Evolutionary conservation across 2,113 vertebrate species (phyloP), one percentile per base, ranked within the genome.

Genomic region (Coturnix japonica): DNA sequence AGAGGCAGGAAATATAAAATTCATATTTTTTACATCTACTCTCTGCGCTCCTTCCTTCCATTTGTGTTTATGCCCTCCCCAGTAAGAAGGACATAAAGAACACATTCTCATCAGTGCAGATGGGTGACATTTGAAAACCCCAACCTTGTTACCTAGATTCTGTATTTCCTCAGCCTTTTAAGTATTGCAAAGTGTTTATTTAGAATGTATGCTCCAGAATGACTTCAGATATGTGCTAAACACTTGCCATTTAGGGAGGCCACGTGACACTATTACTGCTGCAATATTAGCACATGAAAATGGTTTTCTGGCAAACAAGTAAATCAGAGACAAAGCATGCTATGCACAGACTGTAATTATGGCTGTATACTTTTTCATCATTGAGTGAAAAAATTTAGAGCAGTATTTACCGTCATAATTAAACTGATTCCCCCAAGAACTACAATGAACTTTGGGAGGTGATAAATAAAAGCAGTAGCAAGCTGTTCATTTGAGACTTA

Each of bases 401-500:
- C 56, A 89, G 75, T 92, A 92, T 95, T 96, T 96, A 95, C 90
- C 93, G 44, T 87, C 23, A 30, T 89, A 92, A 96, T 96, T 94
- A 96, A 94, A 92, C 72, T 56, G 78, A 96, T 95, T 96, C 89
- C 87, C 92, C 60, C 91, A 89, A 91, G 96, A 96, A 89, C 92
- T 71, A 87, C 76, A 82, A 82, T 94, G 96, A 94, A 94, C 84
- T 94, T 95, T 87, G 74, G 75, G 87, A 93, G 53, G 87, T 82
- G 87, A 93, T 91, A 96, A 96, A 95, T 95, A 93, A 94, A 92
- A 6, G 56, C 57, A 92, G 89, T 87, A 92, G 94, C 91, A 96
- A 95, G 94, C 89, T 96, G 89, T 44, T 95, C 91, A 80, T 94
- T 81, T 83, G 94, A 94, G 96, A 94, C 92, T 92, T 93, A 92